Evolutionary conservation across 2,113 vertebrate species (phyloP), one percentile per base, ranked within the genome.

Genomic region (Tringa solitaria): DNA sequence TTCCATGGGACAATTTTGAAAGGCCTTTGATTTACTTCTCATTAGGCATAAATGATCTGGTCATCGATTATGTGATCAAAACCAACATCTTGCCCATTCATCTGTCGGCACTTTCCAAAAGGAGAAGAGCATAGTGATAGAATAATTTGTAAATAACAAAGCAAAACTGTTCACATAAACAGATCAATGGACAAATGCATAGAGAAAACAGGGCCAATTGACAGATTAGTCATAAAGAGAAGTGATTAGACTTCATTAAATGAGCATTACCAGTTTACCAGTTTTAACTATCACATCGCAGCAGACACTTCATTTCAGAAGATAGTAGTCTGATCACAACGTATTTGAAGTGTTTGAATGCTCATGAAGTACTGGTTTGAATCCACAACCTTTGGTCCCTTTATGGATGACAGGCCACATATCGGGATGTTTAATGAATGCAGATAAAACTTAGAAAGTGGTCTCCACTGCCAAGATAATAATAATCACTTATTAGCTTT

Each of bases 231-330:
- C 57, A 85, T 69, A 83, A 83, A 91, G 50, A 73, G 26, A 72
- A 87, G 57, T 69, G 22, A 96, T 78, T 89, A 84, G 43, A 84
- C 92, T 89, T 87, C 68, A 78, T 92, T 82, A 92, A 90, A 88
- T 61, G 33, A 90, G 48, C 48, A 68, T 93, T 87, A 94, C 24
- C n/a, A 72, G 64, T 82, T 95, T 70, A 89, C 41, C 67, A 74
- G 54, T 75, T 90, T 92, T 89, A 95, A 87, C 86, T 80, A 89
- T 81, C 73, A 67, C 20, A 39, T 33, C 0, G 0, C 35, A 86
- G 70, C 80, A 91, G 69, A 69, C 12, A 16, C 61, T 0, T 1
- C 56, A 79, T 92, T 92, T 93, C 65, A 84, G 39, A 78, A 78
- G 69, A 61, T 41, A 64, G 64, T 33, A 51, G 24, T 28, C 33